Percentiles rank a stretch among this genome's conserved stretches.
phyloP scores from a whole-genome alignment of 2,113 vertebrate species.

The Burhinus oedicnemus region DNA sequence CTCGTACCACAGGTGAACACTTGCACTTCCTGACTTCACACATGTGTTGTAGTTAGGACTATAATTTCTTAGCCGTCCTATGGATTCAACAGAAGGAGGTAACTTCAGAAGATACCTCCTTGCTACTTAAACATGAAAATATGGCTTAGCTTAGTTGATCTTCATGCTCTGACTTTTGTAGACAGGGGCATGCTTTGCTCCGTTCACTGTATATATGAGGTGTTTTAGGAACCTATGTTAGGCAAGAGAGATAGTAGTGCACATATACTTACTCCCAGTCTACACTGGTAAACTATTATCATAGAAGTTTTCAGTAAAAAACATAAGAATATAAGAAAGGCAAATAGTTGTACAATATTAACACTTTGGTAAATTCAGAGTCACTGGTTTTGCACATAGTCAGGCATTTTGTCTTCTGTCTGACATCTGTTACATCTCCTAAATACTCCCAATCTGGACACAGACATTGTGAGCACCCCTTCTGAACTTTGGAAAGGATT shows the following conservation, averaged over 20 bases:
- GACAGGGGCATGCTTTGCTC: background rate
- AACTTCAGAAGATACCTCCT: background rate
- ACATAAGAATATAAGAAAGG: background rate
- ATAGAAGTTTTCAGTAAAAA: background rate
- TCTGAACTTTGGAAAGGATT: background rate
- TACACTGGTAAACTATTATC: background rate
- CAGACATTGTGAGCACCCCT: background rate
- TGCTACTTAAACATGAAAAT: background rate
- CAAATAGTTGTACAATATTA: background rate
- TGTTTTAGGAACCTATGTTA: background rate
- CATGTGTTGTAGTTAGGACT: background rate
- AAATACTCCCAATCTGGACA: background rate
- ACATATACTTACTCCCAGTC: background rate
- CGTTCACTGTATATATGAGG: background rate
- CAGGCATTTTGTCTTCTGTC: background rate
- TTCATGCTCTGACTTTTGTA: background rate
- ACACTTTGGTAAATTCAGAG: background rate
- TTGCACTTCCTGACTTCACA: background rate
- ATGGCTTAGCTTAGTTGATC: background rate
- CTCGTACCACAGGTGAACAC: background rate
- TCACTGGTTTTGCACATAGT: background rate
- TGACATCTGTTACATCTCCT: background rate
- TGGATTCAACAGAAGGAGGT: too few species aligned
- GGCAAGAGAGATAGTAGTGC: background rate
- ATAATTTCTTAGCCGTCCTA: background rate